Percentiles rank a stretch among this genome's conserved stretches.
phyloP scores from a whole-genome alignment of 1,140 invertebrate genomes.

The Drosophila busckii region DNA sequence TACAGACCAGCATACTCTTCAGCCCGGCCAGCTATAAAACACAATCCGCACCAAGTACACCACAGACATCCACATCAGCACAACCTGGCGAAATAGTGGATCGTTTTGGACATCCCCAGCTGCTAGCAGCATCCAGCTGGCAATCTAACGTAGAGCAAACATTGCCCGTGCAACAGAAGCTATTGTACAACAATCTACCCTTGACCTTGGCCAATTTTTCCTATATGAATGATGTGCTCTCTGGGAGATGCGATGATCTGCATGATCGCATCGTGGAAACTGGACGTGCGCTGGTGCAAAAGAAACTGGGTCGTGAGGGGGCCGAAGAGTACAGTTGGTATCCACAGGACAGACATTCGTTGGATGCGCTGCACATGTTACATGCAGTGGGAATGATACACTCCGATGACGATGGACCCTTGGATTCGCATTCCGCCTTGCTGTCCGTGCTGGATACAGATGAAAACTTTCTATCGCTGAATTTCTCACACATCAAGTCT shows the following conservation, averaged over 20 bases:
- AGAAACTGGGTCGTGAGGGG: slow-evolving; percentile 43
- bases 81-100: slow-evolving; percentile 52
- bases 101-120: slow-evolving; percentile 56
- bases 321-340: slow-evolving; percentile 56
- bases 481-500: slow-evolving; percentile 83
- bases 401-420: slow-evolving; percentile 85
- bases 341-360: slow-evolving; percentile 47
- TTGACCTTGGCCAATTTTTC: slow-evolving; percentile 37
- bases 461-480: slow-evolving; percentile 79
- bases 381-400: slow-evolving; percentile 85
- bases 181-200: slow-evolving; percentile 38
- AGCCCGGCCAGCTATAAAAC: slow-evolving; percentile 56
- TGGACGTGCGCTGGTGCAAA: slow-evolving; percentile 44
- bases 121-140: slow-evolving; percentile 37
- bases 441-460: slow-evolving; percentile 84
- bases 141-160: slow-evolving; percentile 39
- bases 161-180: slow-evolving; percentile 39
- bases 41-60: slow-evolving; percentile 34
- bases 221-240: slow-evolving; percentile 58
- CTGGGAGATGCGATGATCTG: slow-evolving; percentile 46
- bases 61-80: background rate
- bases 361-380: slow-evolving; percentile 44
- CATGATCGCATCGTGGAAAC: slow-evolving; percentile 42
- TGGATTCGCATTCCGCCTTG: slow-evolving; percentile 84
- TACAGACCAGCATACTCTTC: slow-evolving; percentile 33